phyloP scores from a whole-genome alignment of 2,888 invertebrate species.

The Holacanthella duospinosa region DNA sequence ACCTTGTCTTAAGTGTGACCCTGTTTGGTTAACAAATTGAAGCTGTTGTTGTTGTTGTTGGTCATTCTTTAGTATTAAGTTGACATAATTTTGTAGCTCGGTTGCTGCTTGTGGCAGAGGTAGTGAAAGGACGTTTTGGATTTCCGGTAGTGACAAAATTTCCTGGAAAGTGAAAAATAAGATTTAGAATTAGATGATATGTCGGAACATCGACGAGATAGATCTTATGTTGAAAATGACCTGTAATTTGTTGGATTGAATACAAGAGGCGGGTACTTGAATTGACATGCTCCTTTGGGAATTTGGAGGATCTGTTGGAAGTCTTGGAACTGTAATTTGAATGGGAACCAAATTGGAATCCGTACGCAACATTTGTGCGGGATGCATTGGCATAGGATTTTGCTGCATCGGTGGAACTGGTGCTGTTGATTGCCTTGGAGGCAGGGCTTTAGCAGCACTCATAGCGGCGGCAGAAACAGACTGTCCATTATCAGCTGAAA shows the following conservation, averaged over 20 bases:
- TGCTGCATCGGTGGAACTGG: constrained; percentile 27
- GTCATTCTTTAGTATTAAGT: constrained; percentile 57
- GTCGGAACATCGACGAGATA: background rate
- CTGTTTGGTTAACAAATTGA: too few species aligned
- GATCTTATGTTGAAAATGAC: constrained; percentile 12
- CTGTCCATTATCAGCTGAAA: constrained; percentile 6
- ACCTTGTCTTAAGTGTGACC: background rate
- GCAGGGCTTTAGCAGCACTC: constrained; percentile 15
- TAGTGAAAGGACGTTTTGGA: constrained; percentile 77
- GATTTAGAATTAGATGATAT: constrained; percentile 1
- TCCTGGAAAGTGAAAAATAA: constrained; percentile 40
- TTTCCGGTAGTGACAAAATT: constrained; percentile 74
- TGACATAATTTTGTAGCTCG: constrained; percentile 78
- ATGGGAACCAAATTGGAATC: constrained; percentile 40
- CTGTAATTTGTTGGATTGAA: constrained; percentile 46
- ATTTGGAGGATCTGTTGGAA: constrained; percentile 59
- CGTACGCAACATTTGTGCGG: constrained; percentile 21
- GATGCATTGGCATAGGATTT: constrained; percentile 18
- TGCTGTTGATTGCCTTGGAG: constrained; percentile 24
- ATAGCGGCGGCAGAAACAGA: constrained; percentile 8
- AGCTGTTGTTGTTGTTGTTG: background rate
- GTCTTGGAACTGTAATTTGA: constrained; percentile 71
- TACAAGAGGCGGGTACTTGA: constrained; percentile 75
- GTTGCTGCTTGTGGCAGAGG: constrained; percentile 71
- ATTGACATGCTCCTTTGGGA: constrained; percentile 58